Evolutionary conservation across 2,888 invertebrate genomes (phyloP), one percentile per base, ranked within the genome.

Genomic region (Harpalus rufipes): DNA sequence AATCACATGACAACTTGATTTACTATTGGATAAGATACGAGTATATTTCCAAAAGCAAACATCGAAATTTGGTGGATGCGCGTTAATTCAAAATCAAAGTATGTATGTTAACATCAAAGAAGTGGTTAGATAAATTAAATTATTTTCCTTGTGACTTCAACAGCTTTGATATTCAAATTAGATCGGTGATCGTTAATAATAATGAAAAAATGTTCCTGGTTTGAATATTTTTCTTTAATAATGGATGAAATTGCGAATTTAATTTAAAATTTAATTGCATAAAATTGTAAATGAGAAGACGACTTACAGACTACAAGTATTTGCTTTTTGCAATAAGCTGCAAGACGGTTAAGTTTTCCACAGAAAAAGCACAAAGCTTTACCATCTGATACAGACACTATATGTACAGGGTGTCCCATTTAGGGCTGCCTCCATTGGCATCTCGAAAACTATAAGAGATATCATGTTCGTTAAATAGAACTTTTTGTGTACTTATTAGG

Each of bases 261-360:
- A 41, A 51, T 74, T 51, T 86, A 86, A 83, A 86, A 86, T 86
- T 86, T 86, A 86, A 86, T 86, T 86, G 86, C 85, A 86, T 83
- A 72, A 85, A 86, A 85, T 86, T 86, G 82, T 85, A 86, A 86
- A 86, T 86, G 44, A 51, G 44, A 12, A 1, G 44, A n/a, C 76
- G 44, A 56, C 18, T 80, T 80, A 59, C 80, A 16, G 18, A 5
- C 32, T 39, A 61, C 59, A 80, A 80, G 61, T 18, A 68, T 68
- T 68, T 68, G 68, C 68, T 68, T 68, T 68, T 68, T 68, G 68
- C 68, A 39, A 39, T 68, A 68, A 68, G 25, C 68, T 68, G 7
- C 25, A 68, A 68, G 32, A 25, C 14, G 25, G 63, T 25, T 51
- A 51, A 51, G 44, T 51, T 51, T 51, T 12, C 8, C 44, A 12